Evolutionary conservation across 2,888 invertebrate species (phyloP), one percentile per base, ranked within the genome.

Genomic region (Caenorhabditis doughertyi): DNA sequence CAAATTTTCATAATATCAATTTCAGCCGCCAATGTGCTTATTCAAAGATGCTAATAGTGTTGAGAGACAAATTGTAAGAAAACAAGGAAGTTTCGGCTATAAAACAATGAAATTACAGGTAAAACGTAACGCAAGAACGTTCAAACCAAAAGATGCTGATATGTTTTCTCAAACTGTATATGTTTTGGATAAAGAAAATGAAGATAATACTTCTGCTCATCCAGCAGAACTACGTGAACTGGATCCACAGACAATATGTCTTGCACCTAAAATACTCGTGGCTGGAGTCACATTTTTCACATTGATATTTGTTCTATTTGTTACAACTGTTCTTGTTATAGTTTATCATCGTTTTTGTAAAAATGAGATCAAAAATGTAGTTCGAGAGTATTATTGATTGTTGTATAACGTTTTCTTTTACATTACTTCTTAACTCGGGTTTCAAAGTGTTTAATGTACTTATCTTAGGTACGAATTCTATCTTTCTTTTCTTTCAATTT

Each of bases 81-180:
- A 2, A 0, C 21, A 27, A 21, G 21, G 21, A 3, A 3, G 1
- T 47, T 13, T 35, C 5, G 18, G 9, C 49, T n/a, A n/a, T 1
- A 13, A 11, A 27, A 55, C 16, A 29, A 56, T 56, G 2, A 47
- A 32, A 4, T 72, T 81, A 7, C 60, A 77, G 79, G 79, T 70
- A 2, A 84, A 84, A 74, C 81, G 84, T 67, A 68, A 58, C 44
- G 71, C 84, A 27, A 44, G 56, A 51, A 70, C 70, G 3, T 77
- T 79, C 60, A 55, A 58, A 25, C 81, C 85, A 32, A 84, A 83
- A 35, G 89, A 89, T 21, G 89, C 88, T 0, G 92, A 92, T 64
- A 88, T 92, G 67, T 85, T 87, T 53, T 91, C 91, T 0, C 90
- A 92, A 79, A 90, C 88, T 4, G 84, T 92, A 27, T 90, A 89